Percentiles rank a stretch among this genome's conserved stretches.
phyloP scores from a whole-genome alignment of 2,113 vertebrate species.

The Sebastes schlegelii region DNA sequence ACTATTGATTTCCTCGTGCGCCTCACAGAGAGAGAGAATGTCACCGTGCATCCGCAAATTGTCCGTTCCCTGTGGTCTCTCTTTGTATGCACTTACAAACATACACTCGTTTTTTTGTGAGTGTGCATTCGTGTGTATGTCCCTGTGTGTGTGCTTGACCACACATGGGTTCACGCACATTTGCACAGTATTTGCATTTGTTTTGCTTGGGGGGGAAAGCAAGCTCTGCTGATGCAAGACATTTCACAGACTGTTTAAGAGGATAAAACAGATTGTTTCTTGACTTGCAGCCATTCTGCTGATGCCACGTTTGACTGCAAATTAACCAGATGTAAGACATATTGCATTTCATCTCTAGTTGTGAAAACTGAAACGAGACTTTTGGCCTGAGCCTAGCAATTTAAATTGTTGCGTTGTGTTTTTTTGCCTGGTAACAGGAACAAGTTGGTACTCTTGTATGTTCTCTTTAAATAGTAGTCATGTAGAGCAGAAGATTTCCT shows the following conservation, averaged over 20 bases:
- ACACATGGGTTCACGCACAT: slow-evolving; percentile 29
- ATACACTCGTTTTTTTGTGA: background rate
- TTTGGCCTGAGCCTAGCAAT: background rate
- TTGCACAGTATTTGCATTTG: slow-evolving; percentile 44
- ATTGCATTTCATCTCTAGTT: slow-evolving; percentile 14
- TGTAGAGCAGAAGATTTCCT: slow-evolving; percentile 12
- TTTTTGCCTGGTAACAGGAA: background rate
- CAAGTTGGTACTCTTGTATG: background rate
- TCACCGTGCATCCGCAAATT: slow-evolving; percentile 37
- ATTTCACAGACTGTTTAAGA: slow-evolving; percentile 28
- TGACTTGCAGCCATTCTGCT: background rate
- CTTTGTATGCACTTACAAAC: background rate
- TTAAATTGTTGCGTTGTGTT: background rate
- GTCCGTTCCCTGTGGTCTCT: slow-evolving; percentile 29
- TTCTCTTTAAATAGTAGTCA: slow-evolving; percentile 33
- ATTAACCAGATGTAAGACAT: background rate
- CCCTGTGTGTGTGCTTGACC: background rate
- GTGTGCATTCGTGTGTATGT: background rate
- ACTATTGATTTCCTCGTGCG: slow-evolving; percentile 62
- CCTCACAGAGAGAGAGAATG: slow-evolving; percentile 48
- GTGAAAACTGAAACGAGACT: background rate
- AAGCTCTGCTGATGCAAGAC: slow-evolving; percentile 30
- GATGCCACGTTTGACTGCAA: slow-evolving; percentile 5
- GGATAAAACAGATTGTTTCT: slow-evolving; percentile 31
- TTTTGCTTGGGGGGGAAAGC: slow-evolving; percentile 19